Evolutionary conservation across 2,888 invertebrate genomes (phyloP).

Genomic region (Philaethria dido): DNA sequence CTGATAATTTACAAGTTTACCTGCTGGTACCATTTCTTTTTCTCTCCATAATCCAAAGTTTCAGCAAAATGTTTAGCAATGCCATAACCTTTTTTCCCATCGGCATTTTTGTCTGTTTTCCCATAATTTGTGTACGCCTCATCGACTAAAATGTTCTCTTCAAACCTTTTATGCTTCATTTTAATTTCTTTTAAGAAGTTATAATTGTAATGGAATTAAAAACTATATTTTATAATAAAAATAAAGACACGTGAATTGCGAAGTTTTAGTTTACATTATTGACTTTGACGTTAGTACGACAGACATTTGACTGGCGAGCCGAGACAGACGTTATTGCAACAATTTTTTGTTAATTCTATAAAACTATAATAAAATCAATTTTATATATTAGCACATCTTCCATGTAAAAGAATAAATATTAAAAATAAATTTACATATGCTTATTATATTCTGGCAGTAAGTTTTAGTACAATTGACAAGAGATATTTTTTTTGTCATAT

Average conservation of each 20-base stretch:
- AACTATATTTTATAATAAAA: constrained; percentile 34
- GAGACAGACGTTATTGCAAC: background rate
- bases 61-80: constrained; percentile 79
- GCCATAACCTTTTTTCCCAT: constrained; percentile 71
- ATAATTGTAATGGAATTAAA: background rate
- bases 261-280: constrained; percentile 19
- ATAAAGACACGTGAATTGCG: constrained; percentile 43
- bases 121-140: constrained; percentile 78
- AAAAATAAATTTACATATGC: no score
- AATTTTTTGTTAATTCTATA: no score
- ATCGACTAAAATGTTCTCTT: constrained; percentile 78
- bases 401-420: no score
- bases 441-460: no score
- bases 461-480: no score
- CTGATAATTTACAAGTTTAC: constrained; percentile 55
- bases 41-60: constrained; percentile 77
- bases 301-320: background rate
- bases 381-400: no score
- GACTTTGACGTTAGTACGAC: constrained; percentile 1
- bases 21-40: constrained; percentile 87
- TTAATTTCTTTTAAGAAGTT: constrained; percentile 29
- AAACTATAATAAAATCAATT: no score
- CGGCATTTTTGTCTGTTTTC: constrained; percentile 72
- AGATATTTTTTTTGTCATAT: no score
- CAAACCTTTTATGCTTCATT: constrained; percentile 81